Base-by-base conservation (phyloP, 1,140 invertebrate species). In the Leptinotarsa defecta region DNA sequence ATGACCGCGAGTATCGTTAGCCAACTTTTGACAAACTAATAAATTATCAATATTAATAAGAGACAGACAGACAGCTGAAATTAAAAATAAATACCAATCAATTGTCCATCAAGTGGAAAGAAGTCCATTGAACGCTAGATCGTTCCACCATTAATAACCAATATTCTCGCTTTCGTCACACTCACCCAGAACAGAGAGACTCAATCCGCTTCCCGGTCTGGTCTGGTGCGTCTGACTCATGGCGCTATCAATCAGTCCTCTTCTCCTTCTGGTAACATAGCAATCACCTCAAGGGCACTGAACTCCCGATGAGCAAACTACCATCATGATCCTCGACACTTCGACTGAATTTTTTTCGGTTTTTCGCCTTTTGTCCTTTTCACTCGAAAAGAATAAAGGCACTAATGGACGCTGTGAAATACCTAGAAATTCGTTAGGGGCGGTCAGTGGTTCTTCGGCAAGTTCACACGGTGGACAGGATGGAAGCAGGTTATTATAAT, bases 151-250 rank as follows among this genome's bases (percentile, higher is more conserved):
- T 43, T 43, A 43, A 43, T 43, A 43, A 43, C 34, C 34, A 43
- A 43, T 43, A 43, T 43, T 43, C 34, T 43, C 34, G 34, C 34
- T 43, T 64, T 64, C 24, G 63, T 17, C 20, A 68, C 24, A 74
- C 77, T 76, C 75, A 78, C 77, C 75, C 73, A 77, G 73, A 71
- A 78, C 72, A 63, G 71, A 74, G 19, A 76, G 72, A 64, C 77
- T 78, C 48, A 74, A 73, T 27, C 77, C 75, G 69, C 75, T 78
- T 76, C 75, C 75, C 68, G 77, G 75, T 75, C 68, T 74, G 72
- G 48, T 78, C 73, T 78, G 74, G n/a, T 76, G 75, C 75, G 74
- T 69, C 76, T 76, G 77, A 77, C 75, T 78, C 77, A 74, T 76
- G 74, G 74, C 76, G 70, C 61, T 62, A 62, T 68, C 75, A 15